A percentile compares a stretch with the other conserved stretches of the same genome.
phyloP scores from a whole-genome alignment of 1,140 invertebrate genomes.

The Homalodisca vitripennis region DNA sequence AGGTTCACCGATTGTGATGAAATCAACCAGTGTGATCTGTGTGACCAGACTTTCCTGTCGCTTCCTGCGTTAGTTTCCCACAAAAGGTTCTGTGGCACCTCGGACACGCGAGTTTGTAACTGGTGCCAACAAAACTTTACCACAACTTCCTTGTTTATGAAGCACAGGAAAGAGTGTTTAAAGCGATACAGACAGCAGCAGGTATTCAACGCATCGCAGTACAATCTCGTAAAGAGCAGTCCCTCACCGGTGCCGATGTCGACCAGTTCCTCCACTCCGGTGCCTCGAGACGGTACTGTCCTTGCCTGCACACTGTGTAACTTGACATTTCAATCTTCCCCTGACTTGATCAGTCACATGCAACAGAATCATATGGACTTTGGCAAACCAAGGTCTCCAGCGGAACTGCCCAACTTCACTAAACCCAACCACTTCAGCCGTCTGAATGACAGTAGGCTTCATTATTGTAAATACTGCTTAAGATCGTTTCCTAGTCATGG shows the following conservation, averaged over 20 bases:
- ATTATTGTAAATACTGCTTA: conserved; percentile 24
- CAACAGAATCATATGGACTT: conserved; percentile 19
- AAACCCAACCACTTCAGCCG: conserved; percentile 6
- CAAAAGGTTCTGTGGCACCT: background rate
- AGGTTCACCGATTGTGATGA: background rate
- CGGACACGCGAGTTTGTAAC: background rate
- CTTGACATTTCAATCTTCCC: background rate
- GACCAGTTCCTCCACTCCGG: background rate
- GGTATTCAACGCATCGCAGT: background rate
- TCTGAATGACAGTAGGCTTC: background rate
- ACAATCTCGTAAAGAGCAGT: background rate
- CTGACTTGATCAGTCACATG: conserved; percentile 11
- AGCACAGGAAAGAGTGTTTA: background rate
- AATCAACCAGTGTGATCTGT: conserved; percentile 3
- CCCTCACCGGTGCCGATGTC: background rate
- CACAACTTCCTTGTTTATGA: background rate
- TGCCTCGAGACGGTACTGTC: conserved; percentile 1
- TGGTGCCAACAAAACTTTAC: background rate
- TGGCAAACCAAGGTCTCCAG: background rate
- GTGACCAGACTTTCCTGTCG: background rate
- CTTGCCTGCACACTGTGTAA: conserved; percentile 23
- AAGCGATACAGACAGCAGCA: background rate
- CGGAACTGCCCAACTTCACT: background rate
- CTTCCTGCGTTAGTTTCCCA: background rate
- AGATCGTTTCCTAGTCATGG: conserved; percentile 46